Percentiles rank a stretch among this genome's conserved stretches.
These are phyloP conservation scores for Brenthis daphne DNA, from an alignment of 2,888 invertebrate genomes.

Conservation along the genomic window DNA sequence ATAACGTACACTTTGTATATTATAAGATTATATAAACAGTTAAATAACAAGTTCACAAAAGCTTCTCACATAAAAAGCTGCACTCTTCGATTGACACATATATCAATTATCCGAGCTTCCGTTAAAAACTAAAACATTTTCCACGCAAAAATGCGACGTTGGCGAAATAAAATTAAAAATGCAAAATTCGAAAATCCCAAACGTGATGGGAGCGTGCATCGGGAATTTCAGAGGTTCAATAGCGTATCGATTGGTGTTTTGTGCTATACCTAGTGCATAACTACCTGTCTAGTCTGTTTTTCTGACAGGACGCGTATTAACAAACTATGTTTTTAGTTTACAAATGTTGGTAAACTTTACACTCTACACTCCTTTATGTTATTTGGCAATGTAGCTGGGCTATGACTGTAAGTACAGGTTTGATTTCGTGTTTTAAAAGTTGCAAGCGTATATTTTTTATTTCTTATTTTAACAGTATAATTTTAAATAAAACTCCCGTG, in stretches of 20 bases:
- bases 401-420: too few species aligned
- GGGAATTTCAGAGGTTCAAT: slow-evolving; percentile 30
- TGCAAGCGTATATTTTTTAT: too few species aligned
- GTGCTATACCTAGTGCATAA: slow-evolving; percentile 7
- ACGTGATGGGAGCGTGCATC: slow-evolving; percentile 27
- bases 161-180: slow-evolving; percentile 23
- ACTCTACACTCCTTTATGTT: too few species aligned
- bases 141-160: slow-evolving; percentile 6
- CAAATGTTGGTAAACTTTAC: not conserved
- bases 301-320: slow-evolving; percentile 20
- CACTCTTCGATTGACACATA: not conserved
- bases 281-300: slow-evolving; percentile 22
- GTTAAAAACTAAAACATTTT: slow-evolving; percentile 18
- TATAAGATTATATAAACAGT: too few species aligned
- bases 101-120: slow-evolving; percentile 5
- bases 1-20: too few species aligned
- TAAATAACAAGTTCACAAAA: too few species aligned
- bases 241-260: slow-evolving; percentile 32
- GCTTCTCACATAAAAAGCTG: not conserved
- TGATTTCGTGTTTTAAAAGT: too few species aligned
- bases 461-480: too few species aligned
- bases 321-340: not conserved
- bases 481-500: too few species aligned
- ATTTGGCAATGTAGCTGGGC: too few species aligned
- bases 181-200: slow-evolving; percentile 23